Evolutionary conservation across 2,797 vertebrate genomes (phyloP), one percentile per base, ranked within the genome.

Genomic region (Squalus acanthias): DNA sequence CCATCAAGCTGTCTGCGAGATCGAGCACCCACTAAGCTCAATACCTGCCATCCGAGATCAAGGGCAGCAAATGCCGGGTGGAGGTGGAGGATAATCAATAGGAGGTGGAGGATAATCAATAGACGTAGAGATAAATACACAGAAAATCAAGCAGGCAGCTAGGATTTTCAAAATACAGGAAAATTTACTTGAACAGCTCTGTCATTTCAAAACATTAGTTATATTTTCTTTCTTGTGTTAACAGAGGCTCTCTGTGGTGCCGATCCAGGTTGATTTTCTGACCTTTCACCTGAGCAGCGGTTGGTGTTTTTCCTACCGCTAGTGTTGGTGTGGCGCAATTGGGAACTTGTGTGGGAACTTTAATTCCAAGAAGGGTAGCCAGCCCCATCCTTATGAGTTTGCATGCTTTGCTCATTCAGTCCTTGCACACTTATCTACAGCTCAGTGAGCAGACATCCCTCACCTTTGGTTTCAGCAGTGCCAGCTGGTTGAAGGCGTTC

Each of bases 401-500:
- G 39, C 79, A 82, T 46, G 29, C 5, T 46, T 67, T 93, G 20
- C n/a, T 93, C 63, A 93, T 69, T 93, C 65, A 93, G 20, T 46
- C n/a, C 7, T 46, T 93, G 20, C n/a, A 67, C 29, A 46, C 5
- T 67, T 67, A 93, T 2, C 50, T 60, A 15, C 29, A 91, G 29
- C 26, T 50, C 17, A 95, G 89, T 33, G 26, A 57, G 50, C 10
- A 69, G 39, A 97, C 96, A 96, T 96, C 76, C 29, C 96, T 97
- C 96, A 97, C 97, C 60, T 97, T 96, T 96, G 92, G 96, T 97
- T 97, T 98, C 96, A 97, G 97, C 95, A 97, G 97, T 96, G 98
- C 98, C 1, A 98, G 97, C 96, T 98, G 97, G 96, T 98, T 98
- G 97, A 99, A 98, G 96, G 98, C 97, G 96, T 97, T 98, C 67